phyloP scores from a whole-genome alignment of 2,797 vertebrate species.

The Knipowitschia caucasica region DNA sequence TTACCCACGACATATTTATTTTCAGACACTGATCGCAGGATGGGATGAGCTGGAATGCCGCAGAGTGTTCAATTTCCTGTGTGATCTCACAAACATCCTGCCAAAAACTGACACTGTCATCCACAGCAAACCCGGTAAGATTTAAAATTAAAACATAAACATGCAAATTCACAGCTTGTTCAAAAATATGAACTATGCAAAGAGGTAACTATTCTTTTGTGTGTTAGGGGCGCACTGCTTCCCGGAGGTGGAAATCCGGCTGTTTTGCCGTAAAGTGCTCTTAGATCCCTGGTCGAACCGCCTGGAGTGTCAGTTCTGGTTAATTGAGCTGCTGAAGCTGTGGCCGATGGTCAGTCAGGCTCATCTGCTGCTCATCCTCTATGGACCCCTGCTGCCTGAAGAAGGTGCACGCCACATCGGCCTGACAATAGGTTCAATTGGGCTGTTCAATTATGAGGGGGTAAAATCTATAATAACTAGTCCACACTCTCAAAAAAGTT shows the following conservation, averaged over 20 bases:
- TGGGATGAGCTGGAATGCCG: constrained; percentile 90
- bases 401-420: constrained; percentile 56
- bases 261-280: constrained; percentile 83
- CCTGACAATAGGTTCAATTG: no score
- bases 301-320: constrained; percentile 82
- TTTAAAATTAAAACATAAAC: not conserved
- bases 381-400: constrained; percentile 81
- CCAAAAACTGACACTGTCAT: constrained; percentile 76
- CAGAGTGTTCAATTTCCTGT: constrained; percentile 84
- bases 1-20: no score
- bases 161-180: not conserved
- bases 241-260: constrained; percentile 81
- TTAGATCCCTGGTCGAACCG: constrained; percentile 76
- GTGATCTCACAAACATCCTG: constrained; percentile 77
- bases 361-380: constrained; percentile 85
- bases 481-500: no score
- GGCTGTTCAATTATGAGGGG: no score
- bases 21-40: constrained; percentile 85
- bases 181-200: not conserved
- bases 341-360: constrained; percentile 91
- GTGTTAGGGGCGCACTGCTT: constrained; percentile 67
- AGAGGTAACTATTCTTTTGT: not conserved
- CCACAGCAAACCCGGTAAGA: constrained; percentile 78
- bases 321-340: constrained; percentile 82
- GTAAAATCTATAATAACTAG: no score